phyloP scores from a whole-genome alignment of 1,140 invertebrate species.

The Mesaphorura yosii region DNA sequence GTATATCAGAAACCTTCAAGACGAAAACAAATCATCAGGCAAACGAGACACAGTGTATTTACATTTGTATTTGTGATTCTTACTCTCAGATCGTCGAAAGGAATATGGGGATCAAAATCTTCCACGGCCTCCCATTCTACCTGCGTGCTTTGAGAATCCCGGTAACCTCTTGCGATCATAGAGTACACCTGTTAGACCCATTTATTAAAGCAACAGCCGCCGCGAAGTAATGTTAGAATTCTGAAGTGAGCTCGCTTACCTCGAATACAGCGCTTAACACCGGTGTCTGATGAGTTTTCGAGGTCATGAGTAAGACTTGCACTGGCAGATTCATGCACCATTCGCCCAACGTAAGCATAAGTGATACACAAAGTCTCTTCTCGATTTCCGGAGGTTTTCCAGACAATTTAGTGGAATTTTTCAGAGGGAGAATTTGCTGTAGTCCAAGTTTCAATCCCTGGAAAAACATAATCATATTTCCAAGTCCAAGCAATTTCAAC shows the following conservation, averaged over 20 bases:
- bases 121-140: constrained; percentile 34
- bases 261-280: constrained; percentile 39
- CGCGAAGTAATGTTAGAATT: constrained; percentile 5
- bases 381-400: constrained; percentile 44
- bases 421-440: constrained; percentile 41
- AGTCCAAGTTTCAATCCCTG: constrained; percentile 49
- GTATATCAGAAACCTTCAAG: background rate
- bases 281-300: constrained; percentile 34
- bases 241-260: constrained; percentile 29
- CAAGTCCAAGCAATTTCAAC: background rate
- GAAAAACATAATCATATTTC: constrained; percentile 22
- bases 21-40: too few species aligned
- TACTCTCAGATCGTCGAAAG: constrained; percentile 50
- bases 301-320: constrained; percentile 35
- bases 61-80: too few species aligned
- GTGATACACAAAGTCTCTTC: constrained; percentile 61
- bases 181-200: constrained; percentile 37
- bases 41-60: too few species aligned
- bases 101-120: constrained; percentile 59
- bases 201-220: too few species aligned
- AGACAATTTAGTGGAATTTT: constrained; percentile 33
- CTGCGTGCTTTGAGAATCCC: constrained; percentile 24
- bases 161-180: constrained; percentile 38
- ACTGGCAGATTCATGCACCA: constrained; percentile 72
- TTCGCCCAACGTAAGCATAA: constrained; percentile 81